Conservation (phyloP, 1,140 invertebrate species). For the Fopius arisanus region DNA sequence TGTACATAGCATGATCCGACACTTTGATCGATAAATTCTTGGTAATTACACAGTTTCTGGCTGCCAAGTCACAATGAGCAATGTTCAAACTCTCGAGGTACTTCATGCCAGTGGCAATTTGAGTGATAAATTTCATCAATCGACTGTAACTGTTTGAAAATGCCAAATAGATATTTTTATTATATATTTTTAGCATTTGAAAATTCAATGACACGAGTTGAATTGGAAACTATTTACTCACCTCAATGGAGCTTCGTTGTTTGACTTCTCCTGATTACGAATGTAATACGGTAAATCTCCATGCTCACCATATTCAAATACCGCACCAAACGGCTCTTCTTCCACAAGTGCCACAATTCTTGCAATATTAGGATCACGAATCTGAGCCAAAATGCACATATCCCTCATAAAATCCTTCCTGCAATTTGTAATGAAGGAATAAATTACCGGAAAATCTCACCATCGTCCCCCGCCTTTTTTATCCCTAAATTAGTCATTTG, state of each 20-base stretch:
- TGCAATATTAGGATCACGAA: constrained; percentile 85
- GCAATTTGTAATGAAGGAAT: constrained; percentile 42
- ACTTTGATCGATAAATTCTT: constrained; percentile 84
- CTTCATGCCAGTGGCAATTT: constrained; percentile 89
- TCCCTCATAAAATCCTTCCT: constrained; percentile 88
- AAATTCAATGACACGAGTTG: background rate
- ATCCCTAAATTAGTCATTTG: constrained; percentile 1
- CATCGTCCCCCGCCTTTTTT: background rate
- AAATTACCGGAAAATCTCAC: background rate
- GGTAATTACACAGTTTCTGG: constrained; percentile 86
- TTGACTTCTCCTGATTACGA: constrained; percentile 56
- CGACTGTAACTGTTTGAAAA: constrained; percentile 72
- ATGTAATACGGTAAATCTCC: constrained; percentile 85
- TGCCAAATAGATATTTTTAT: background rate
- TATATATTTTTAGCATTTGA: too few species aligned
- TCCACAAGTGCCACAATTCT: constrained; percentile 83
- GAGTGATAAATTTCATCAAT: constrained; percentile 82
- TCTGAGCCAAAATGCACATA: constrained; percentile 80
- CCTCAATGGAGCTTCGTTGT: constrained; percentile 54
- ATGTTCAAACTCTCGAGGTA: constrained; percentile 80
- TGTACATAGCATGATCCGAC: constrained; percentile 90
- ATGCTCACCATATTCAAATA: constrained; percentile 86
- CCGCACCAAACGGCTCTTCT: constrained; percentile 84
- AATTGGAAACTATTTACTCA: constrained; percentile 28
- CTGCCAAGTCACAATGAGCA: constrained; percentile 80